phyloP scores from a whole-genome alignment of 2,888 invertebrate genomes.

The Perizoma flavofasciatum region DNA sequence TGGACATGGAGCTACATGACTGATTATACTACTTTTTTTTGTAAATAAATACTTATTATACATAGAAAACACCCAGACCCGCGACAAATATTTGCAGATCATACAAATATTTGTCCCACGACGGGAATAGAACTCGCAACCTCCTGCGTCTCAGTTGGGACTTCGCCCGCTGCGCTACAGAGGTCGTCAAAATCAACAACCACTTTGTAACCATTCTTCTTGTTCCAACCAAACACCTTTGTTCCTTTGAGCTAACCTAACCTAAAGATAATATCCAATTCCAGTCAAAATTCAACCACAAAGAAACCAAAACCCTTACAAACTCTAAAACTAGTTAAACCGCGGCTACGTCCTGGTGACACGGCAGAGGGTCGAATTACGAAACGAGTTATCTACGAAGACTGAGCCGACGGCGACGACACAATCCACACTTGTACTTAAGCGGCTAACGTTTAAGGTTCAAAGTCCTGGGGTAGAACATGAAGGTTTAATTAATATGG shows the following conservation, averaged over 20 bases:
- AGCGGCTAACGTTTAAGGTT: neutral
- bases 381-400: slow-evolving; percentile 32
- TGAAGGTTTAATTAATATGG: slow-evolving; percentile 54
- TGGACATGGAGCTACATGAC: too few species aligned
- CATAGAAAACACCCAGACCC: too few species aligned
- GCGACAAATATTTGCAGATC: too few species aligned
- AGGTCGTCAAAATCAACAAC: too few species aligned
- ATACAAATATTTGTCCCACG: too few species aligned
- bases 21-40: too few species aligned
- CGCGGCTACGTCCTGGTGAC: slow-evolving; percentile 22
- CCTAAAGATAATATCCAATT: slow-evolving; percentile 21
- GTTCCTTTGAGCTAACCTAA: slow-evolving; percentile 6
- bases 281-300: slow-evolving; percentile 26
- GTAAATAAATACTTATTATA: too few species aligned
- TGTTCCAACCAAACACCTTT: neutral
- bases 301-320: slow-evolving; percentile 26
- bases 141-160: too few species aligned
- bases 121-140: too few species aligned
- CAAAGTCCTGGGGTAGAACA: slow-evolving; percentile 1
- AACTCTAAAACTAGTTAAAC: slow-evolving; percentile 30
- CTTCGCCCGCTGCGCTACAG: too few species aligned
- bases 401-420: slow-evolving; percentile 2
- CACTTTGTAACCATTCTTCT: too few species aligned
- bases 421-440: slow-evolving; percentile 4
- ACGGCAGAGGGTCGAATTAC: slow-evolving; percentile 33